Conservation (phyloP, 2,888 invertebrate species). For the Allygus modestus region DNA sequence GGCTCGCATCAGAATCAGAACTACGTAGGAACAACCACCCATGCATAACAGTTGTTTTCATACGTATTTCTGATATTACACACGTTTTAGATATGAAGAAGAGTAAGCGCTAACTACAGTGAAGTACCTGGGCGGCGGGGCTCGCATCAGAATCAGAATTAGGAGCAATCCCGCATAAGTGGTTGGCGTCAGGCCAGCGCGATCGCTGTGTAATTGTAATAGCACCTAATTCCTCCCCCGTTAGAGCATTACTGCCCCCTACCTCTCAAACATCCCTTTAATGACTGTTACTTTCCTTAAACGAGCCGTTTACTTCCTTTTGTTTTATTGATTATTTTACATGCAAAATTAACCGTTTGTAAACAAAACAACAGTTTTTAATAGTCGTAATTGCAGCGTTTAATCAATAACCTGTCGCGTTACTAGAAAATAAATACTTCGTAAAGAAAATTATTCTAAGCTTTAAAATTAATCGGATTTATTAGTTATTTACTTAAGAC, state of each 20-base stretch:
- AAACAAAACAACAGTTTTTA: too few relatives aligned
- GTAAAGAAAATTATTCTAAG: too few relatives aligned
- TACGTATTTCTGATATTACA: too few relatives aligned
- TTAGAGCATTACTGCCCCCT: neutral
- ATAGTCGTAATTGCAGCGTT: too few relatives aligned
- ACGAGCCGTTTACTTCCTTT: constrained; percentile 9
- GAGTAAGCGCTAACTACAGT: too few relatives aligned
- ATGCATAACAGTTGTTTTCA: constrained; percentile 15
- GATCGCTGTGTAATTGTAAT: constrained; percentile 38
- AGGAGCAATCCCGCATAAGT: constrained; percentile 45
- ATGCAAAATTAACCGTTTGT: neutral
- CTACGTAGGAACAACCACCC: constrained; percentile 30
- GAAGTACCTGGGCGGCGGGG: constrained; percentile 20
- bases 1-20: neutral
- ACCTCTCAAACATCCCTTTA: neutral
- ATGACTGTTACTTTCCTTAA: constrained; percentile 47
- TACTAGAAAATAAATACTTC: too few relatives aligned
- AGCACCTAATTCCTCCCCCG: constrained; percentile 38
- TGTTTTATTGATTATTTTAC: neutral
- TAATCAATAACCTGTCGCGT: too few relatives aligned
- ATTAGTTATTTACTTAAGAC: too few relatives aligned
- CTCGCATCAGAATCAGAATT: constrained; percentile 10
- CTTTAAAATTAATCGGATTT: too few relatives aligned
- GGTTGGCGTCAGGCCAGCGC: constrained; percentile 46
- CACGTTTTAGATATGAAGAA: too few relatives aligned